Percentiles rank a stretch among this genome's conserved stretches.
Conservation (phyloP, 1,140 invertebrate genomes). For the Diorhabda sublineata region DNA sequence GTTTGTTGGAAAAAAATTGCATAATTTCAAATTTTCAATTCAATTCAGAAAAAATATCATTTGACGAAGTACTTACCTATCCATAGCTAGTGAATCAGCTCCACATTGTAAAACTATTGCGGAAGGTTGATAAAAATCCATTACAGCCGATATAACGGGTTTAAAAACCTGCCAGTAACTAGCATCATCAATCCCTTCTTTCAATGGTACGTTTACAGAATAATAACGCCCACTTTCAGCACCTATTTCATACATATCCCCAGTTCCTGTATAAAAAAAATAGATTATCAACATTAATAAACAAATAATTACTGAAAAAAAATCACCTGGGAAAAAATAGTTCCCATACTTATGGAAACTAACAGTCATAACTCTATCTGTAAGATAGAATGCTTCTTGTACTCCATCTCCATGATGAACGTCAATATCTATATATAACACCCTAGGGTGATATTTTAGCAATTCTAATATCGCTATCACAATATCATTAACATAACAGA, state of each 20-base stretch:
- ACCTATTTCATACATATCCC: slow-evolving; percentile 97
- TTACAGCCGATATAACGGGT: slow-evolving; percentile 88
- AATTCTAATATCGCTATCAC: slow-evolving; percentile 97
- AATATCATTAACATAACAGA: slow-evolving; percentile 99
- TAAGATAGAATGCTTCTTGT: slow-evolving; percentile 98
- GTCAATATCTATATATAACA: slow-evolving; percentile 98
- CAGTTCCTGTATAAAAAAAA: slow-evolving; percentile 65
- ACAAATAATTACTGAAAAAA: neutral
- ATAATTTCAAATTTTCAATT: no score
- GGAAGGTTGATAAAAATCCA: slow-evolving; percentile 95
- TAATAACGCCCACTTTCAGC: slow-evolving; percentile 91
- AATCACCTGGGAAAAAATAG: slow-evolving; percentile 82
- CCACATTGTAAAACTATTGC: slow-evolving; percentile 98
- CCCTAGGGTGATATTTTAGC: slow-evolving; percentile 90
- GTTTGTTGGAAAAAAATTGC: no score
- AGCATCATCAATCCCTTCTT: slow-evolving; percentile 94
- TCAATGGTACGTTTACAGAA: slow-evolving; percentile 94
- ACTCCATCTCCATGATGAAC: slow-evolving; percentile 99
- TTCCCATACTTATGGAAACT: slow-evolving; percentile 99
- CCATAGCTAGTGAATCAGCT: slow-evolving; percentile 94
- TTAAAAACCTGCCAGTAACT: slow-evolving; percentile 93
- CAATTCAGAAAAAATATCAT: no score
- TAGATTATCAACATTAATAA: neutral
- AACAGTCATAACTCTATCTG: slow-evolving; percentile 98
- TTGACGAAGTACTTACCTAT: slow-evolving; percentile 54